Base-by-base conservation (phyloP, 2,113 vertebrate genomes). In the Platichthys stellatus region DNA sequence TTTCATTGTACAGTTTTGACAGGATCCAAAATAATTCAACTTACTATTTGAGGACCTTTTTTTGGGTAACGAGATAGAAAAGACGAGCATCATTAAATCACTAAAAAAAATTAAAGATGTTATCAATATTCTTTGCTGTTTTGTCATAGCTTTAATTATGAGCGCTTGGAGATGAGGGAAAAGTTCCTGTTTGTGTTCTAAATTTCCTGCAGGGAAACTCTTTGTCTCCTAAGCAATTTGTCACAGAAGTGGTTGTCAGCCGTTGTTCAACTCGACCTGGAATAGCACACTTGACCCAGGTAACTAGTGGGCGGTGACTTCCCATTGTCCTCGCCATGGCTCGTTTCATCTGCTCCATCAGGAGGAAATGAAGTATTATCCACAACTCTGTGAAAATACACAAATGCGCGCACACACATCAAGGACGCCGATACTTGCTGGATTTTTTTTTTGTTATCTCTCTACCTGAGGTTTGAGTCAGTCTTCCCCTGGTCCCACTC, bases 211-310 rank as follows among this genome's bases (percentile, higher is more conserved):
- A 31, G 21, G 28, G 13, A 47, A 78, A 78, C 35, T 10, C 40
- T 43, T 51, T 18, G 3, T 23, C 54, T 61, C 61, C 28, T 45
- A 1, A 63, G 23, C 35, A 24, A 31, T 73, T 64, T 70, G 65
- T 68, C 68, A 49, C 18, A 1, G 1, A 18, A 31, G 9, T 24
- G 31, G 61, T 60, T 38, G 57, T 76, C 38, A 47, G 24, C 15
- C 1, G 1, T 4, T 0, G 1, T 59, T 47, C 49, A 82, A 62
- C 69, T 57, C 72, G 81, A 89, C 83, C 82, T 62, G 54, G 38
- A 79, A 31, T 67, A 21, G 47, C 63, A 69, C 64, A 58, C 78
- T 56, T 85, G 75, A 85, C 78, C 63, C 5, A 43, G 69, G 63
- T 23, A 28, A 47, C 21, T 24, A 53, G n/a, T 57, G 61, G 83